Conservation (phyloP, 2,888 invertebrate species). For the Acronicta psi region DNA sequence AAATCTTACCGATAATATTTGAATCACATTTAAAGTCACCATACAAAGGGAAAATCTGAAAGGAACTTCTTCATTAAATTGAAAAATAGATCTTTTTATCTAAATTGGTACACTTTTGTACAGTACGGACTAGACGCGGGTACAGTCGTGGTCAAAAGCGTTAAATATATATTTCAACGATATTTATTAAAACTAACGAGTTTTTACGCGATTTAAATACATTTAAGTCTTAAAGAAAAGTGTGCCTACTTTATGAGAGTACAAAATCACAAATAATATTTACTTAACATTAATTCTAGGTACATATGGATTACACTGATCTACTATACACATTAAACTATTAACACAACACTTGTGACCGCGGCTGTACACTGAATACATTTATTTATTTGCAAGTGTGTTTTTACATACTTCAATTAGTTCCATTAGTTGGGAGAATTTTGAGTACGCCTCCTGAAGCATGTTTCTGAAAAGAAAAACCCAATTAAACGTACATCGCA, state of each 20-base stretch:
- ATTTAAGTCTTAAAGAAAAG: conserved; percentile 31
- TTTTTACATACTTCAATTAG: conserved; percentile 73
- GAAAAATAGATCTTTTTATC: conserved; percentile 50
- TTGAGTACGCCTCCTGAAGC: conserved; percentile 79
- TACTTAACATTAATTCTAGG: conserved; percentile 30
- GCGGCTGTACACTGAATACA: conserved; percentile 56
- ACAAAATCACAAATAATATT: conserved; percentile 19
- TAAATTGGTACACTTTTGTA: conserved; percentile 69
- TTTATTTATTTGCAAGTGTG: conserved; percentile 42
- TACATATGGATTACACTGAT: conserved; percentile 35
- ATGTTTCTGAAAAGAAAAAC: conserved; percentile 73
- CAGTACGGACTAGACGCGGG: conserved; percentile 68
- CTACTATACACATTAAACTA: conserved; percentile 41
- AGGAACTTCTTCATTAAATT: conserved; percentile 68
- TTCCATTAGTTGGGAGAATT: conserved; percentile 76
- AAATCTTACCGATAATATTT: conserved; percentile 20
- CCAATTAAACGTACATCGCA: background rate
- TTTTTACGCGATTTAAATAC: conserved; percentile 23
- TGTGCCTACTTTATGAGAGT: conserved; percentile 18
- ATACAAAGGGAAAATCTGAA: conserved; percentile 44
- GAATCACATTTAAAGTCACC: conserved; percentile 31
- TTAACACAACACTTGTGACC: conserved; percentile 54
- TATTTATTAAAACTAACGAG: background rate
- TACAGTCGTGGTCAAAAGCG: conserved; percentile 67
- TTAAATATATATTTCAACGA: conserved; percentile 10